Evolutionary conservation across 1,140 invertebrate genomes (phyloP).

Genomic region (Eueides isabella): DNA sequence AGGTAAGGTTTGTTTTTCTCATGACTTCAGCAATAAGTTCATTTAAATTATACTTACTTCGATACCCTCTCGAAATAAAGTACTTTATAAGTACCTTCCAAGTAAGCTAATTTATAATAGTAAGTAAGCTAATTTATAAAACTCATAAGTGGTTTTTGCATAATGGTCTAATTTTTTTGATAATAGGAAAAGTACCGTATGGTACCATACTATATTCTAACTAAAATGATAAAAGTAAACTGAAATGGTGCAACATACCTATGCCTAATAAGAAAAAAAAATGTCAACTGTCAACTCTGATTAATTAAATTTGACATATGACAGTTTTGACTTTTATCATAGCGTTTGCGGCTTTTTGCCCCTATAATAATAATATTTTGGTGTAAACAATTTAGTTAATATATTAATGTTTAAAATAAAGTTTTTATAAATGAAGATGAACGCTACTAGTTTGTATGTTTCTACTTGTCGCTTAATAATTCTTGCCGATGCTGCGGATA

Average conservation of each 20-base stretch:
- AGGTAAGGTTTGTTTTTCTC: too few species aligned
- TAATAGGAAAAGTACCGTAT: too few species aligned
- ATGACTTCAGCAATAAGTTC: too few species aligned
- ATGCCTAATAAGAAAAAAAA: conserved; percentile 1
- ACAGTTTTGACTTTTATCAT: conserved; percentile 48
- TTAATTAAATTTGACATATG: conserved; percentile 32
- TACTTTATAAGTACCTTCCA: too few species aligned
- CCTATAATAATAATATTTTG: conserved; percentile 63
- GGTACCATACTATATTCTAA: too few species aligned
- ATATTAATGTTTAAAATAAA: conserved; percentile 52
- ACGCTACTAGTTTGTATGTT: conserved; percentile 92
- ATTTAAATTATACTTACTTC: too few species aligned
- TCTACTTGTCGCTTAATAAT: conserved; percentile 91
- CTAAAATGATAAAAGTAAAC: neutral
- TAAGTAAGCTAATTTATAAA: too few species aligned
- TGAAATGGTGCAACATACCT: neutral
- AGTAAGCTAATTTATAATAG: too few species aligned
- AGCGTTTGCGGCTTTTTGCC: conserved; percentile 75
- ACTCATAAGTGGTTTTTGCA: too few species aligned
- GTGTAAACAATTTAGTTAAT: conserved; percentile 68
- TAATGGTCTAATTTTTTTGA: too few species aligned
- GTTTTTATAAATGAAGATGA: conserved; percentile 84
- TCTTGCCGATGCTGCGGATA: conserved; percentile 84
- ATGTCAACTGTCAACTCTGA: conserved; percentile 15
- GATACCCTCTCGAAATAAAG: too few species aligned